Percentiles rank a stretch among this genome's conserved stretches.
phyloP scores from a whole-genome alignment of 2,113 vertebrate species.

The Mormyrus lacerda region DNA sequence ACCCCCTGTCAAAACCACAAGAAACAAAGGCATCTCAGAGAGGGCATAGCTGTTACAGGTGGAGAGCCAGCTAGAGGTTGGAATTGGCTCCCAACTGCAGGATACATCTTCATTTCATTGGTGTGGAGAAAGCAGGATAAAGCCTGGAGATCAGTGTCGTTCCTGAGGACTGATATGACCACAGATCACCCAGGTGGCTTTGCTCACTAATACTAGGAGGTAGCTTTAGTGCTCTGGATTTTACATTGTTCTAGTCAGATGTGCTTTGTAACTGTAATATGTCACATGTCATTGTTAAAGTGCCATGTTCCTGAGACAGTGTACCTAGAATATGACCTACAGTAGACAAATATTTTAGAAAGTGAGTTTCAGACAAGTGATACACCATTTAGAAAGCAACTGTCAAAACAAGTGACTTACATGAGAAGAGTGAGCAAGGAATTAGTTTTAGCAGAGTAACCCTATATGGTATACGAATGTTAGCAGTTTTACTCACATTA shows the following conservation, averaged over 20 bases:
- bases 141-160: background rate
- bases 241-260: background rate
- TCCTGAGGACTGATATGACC: background rate
- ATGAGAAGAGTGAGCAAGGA: background rate
- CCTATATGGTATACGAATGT: background rate
- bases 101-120: background rate
- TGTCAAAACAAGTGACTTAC: background rate
- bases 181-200: background rate
- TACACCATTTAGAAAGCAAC: background rate
- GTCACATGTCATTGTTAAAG: background rate
- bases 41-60: background rate
- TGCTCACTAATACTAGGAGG: background rate
- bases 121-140: background rate
- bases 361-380: background rate
- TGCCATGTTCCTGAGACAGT: background rate
- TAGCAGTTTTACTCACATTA: background rate
- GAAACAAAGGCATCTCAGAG: background rate
- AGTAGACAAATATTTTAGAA: background rate
- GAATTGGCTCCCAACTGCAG: background rate
- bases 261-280: background rate
- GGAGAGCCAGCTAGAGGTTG: background rate
- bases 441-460: background rate
- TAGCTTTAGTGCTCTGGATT: background rate
- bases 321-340: background rate
- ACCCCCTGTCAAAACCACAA: conserved; percentile 57